Evolutionary conservation across 2,113 vertebrate genomes (phyloP).

Genomic region (Pholis gunnellus): DNA sequence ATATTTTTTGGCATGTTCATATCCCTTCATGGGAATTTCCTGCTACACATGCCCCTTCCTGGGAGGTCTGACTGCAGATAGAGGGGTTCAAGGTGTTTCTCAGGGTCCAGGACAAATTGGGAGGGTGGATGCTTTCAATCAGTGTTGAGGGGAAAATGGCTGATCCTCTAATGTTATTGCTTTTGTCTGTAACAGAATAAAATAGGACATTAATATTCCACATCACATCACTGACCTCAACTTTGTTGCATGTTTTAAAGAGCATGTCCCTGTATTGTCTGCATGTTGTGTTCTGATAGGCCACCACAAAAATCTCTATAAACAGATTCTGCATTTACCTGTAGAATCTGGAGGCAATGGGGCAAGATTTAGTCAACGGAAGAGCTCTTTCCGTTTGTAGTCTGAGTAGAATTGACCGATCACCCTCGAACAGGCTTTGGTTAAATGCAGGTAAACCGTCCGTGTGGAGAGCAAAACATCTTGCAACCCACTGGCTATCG

Average conservation of each 20-base stretch:
- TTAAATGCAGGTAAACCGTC: no score
- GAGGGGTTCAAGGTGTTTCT: slow-evolving; percentile 51
- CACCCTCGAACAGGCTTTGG: background rate
- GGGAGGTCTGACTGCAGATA: slow-evolving; percentile 37
- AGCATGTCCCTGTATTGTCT: background rate
- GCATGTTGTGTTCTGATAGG: slow-evolving; percentile 2
- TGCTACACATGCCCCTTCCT: slow-evolving; percentile 20
- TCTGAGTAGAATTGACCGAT: background rate
- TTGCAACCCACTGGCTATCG: no score
- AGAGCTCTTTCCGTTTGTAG: background rate
- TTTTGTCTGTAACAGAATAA: background rate
- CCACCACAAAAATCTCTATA: background rate
- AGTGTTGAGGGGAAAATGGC: background rate
- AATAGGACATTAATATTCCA: background rate
- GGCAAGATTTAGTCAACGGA: background rate
- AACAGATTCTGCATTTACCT: background rate
- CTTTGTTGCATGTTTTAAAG: slow-evolving; percentile 12
- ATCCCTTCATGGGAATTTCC: slow-evolving; percentile 47
- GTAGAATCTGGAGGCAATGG: background rate
- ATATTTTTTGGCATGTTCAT: slow-evolving; percentile 40
- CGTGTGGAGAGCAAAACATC: no score
- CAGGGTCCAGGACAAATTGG: slow-evolving; percentile 25
- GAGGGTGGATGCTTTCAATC: slow-evolving; percentile 21
- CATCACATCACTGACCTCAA: slow-evolving; percentile 9
- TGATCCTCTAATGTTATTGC: background rate